Conservation (phyloP, 2,888 invertebrate species). For the Erynnis tages region DNA sequence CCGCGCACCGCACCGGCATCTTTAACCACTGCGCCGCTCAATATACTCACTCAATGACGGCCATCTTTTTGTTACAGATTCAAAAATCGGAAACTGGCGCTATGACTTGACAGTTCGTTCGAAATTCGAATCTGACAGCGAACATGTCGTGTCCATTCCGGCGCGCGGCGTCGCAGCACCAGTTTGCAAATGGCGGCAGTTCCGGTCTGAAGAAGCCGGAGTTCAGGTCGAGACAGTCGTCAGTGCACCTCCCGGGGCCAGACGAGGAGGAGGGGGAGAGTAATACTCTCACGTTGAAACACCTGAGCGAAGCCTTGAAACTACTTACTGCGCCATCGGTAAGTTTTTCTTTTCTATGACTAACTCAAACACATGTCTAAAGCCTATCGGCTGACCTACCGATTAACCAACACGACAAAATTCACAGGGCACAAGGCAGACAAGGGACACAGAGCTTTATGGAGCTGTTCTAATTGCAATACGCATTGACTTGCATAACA, state of each 20-base stretch:
- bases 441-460: too few relatives aligned
- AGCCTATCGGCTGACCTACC: too few relatives aligned
- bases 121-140: slow-evolving; percentile 18
- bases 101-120: slow-evolving; percentile 35
- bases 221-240: slow-evolving; percentile 83
- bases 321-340: slow-evolving; percentile 92
- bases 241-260: slow-evolving; percentile 83
- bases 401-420: too few relatives aligned
- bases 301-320: slow-evolving; percentile 90
- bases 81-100: slow-evolving; percentile 22
- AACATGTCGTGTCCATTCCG: slow-evolving; percentile 82
- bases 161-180: slow-evolving; percentile 78
- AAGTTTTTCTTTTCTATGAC: too few relatives aligned
- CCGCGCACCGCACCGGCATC: too few relatives aligned
- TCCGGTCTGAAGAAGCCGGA: slow-evolving; percentile 65
- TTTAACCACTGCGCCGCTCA: too few relatives aligned
- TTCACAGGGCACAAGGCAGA: too few relatives aligned
- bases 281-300: slow-evolving; percentile 87
- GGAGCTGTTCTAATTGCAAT: too few relatives aligned
- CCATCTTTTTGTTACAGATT: slow-evolving; percentile 30
- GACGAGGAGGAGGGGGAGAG: slow-evolving; percentile 84
- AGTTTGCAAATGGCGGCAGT: slow-evolving; percentile 73
- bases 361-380: too few relatives aligned
- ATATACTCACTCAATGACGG: neutral
- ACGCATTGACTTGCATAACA: too few relatives aligned